Evolutionary conservation across 2,113 vertebrate species (phyloP), one percentile per base, ranked within the genome.

Genomic region (Odontophorus gujanensis): DNA sequence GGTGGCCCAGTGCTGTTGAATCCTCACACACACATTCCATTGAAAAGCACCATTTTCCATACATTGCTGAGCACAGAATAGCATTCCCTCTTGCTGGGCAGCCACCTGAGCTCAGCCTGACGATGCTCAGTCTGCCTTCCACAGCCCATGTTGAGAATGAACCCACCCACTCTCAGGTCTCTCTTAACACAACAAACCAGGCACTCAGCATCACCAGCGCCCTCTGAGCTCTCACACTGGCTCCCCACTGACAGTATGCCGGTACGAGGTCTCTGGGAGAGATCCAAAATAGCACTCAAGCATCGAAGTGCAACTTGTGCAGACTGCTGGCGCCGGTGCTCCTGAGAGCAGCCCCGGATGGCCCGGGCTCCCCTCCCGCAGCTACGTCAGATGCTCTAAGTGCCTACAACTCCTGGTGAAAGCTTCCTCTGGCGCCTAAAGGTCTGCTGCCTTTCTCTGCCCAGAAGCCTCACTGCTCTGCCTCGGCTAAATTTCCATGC

Each of bases 281-380:
- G 51, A 93, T 96, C 93, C 96, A 96, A 78, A 93, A 93, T 9
- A 92, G 90, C 96, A 96, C 93, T 96, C 95, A 96, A 90, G 90
- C 93, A 92, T 73, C 24, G 2, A 81, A 96, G 76, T 75, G 85
- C 90, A 90, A 55, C 93, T 95, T 21, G 0, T 24, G 82, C 95
- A 96, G 96, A 94, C 95, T 94, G 82, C 95, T 90, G 96, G 95
- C 77, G 90, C 92, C 93, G 90, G 82, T 71, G 88, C 90, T 88
- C 21, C 2, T 59, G 76, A 57, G 38, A 96, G 85, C 72, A 85
- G 13, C 95, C 90, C 80, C 61, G 85, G 83, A 65, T 86, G 88
- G 88, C 76, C 88, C 69, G 81, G 92, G 76, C 76, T 94, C 51
- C 85, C 65, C 79, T 94, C 50, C 18, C 63, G 42, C 51, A 22